Base-by-base conservation (phyloP, 2,888 invertebrate genomes). In the Synergus umbraculus region DNA sequence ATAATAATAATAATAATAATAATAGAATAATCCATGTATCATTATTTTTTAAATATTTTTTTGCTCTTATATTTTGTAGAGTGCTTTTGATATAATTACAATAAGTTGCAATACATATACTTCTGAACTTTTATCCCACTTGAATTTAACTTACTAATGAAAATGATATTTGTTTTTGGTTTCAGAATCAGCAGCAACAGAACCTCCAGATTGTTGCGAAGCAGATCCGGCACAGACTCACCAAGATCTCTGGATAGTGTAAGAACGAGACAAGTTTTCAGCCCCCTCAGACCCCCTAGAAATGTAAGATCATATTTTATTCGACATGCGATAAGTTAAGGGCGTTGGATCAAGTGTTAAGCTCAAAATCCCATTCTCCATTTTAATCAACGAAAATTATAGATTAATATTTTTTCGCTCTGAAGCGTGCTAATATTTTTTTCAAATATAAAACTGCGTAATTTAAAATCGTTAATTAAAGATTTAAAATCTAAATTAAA, bases 221-320 rank as follows among this genome's bases (percentile, higher is more conserved):
- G 94, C 81, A 94, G 95, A 87, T 94, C 95, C 69, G 94, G 94
- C 87, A 95, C 95, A 69, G 93, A 93, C 82, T 93, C 93, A 64
- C 93, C 93, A n/a, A 92, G 92, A 83, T 93, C 93, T 41, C 85
- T 92, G 84, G 93, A 93, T 73, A 88, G 89, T 80, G 84, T 87
- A 69, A 89, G 91, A 60, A 87, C 87, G 83, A 88, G 90, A 80
- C 91, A 90, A 84, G 87, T 91, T 79, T 89, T 89, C 81, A 92
- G 91, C 87, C 91, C 92, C 63, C 87, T 92, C 60, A 89, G 90
- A 84, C 89, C 90, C 78, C 86, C 89, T 8, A 89, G 90, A 88
- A 92, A 90, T 81, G 92, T 92, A 81, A 91, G 90, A 29, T 22
- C 49, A 37, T 65, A 82, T 77, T 76, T 77, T 64, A 76, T 58